phyloP scores from a whole-genome alignment of 2,113 vertebrate genomes.

The Catharus minimus region DNA sequence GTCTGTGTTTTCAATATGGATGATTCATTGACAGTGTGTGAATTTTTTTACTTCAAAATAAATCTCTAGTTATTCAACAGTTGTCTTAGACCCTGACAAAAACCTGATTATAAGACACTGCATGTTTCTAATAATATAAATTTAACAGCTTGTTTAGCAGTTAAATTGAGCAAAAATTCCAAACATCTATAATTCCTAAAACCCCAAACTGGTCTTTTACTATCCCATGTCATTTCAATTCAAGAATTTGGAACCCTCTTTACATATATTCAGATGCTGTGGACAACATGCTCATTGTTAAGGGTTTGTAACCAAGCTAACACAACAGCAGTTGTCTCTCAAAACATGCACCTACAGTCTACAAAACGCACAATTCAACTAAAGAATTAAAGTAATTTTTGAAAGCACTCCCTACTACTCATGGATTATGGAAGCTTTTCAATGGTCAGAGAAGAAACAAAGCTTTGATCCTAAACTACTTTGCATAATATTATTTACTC shows the following conservation, averaged over 20 bases:
- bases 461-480: constrained; percentile 49
- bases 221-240: not conserved
- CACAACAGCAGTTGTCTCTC: not conserved
- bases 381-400: not conserved
- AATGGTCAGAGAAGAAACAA: constrained; percentile 29
- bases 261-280: not conserved
- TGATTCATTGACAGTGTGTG: not conserved
- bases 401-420: constrained; percentile 6
- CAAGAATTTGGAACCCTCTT: not conserved
- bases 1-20: not conserved
- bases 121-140: not conserved
- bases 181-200: not conserved
- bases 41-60: not conserved
- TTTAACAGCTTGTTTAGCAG: not conserved
- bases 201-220: not conserved
- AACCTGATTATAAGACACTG: not conserved
- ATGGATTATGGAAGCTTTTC: constrained; percentile 22
- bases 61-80: not conserved
- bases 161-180: not conserved
- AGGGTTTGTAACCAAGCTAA: not conserved
- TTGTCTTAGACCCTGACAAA: not conserved
- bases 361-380: not conserved
- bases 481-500: constrained; percentile 56
- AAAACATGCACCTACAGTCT: not conserved
- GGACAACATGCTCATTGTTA: not conserved